A percentile compares a stretch with the other conserved stretches of the same genome.
phyloP scores from a whole-genome alignment of 2,113 vertebrate genomes.

The Triplophysa rosa region DNA sequence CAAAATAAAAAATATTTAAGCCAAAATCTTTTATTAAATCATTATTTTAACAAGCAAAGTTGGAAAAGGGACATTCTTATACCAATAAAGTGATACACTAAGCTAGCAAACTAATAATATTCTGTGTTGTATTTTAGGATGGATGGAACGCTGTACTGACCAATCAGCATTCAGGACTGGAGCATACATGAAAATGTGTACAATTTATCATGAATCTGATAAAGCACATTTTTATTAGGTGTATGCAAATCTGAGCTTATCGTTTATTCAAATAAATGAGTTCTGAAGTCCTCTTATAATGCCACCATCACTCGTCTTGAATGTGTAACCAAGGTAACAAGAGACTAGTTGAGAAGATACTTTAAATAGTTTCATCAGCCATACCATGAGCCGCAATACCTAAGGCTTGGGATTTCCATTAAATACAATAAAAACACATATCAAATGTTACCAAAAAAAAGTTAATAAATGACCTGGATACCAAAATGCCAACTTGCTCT shows the following conservation, averaged over 20 bases:
- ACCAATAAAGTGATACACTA: no score
- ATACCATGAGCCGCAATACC: background rate
- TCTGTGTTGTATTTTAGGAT: background rate
- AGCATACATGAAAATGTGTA: no score
- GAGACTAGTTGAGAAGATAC: constrained; percentile 28
- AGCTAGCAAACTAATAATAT: no score
- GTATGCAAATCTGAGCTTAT: background rate
- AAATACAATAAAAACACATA: background rate
- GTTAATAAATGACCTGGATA: background rate
- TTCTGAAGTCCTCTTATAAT: constrained; percentile 2
- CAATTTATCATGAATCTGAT: background rate
- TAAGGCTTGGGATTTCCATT: background rate
- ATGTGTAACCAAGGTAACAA: constrained; percentile 37
- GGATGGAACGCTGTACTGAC: background rate
- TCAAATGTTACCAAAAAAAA: background rate
- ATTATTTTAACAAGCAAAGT: no score
- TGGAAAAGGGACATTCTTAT: no score
- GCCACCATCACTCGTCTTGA: background rate
- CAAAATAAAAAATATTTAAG: no score
- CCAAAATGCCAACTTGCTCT: no score
- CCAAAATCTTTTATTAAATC: no score
- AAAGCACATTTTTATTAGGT: background rate
- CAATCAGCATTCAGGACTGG: background rate
- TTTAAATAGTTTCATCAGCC: constrained; percentile 19
- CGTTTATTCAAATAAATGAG: background rate